phyloP scores from a whole-genome alignment of 2,113 vertebrate species.

The Himantopus leucocephalus region DNA sequence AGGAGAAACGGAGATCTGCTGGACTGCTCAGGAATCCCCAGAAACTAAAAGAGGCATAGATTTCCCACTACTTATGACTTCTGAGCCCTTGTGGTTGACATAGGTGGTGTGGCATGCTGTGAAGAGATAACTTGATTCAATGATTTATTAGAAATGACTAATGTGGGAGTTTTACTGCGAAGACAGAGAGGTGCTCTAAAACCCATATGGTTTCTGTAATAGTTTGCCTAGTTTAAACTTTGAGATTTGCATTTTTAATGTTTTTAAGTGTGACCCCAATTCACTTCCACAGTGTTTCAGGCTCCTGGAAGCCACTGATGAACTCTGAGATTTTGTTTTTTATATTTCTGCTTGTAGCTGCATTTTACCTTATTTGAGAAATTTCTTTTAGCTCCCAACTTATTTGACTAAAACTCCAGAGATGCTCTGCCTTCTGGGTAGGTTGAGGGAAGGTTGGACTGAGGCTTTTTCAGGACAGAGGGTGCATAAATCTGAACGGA shows the following conservation, averaged over 20 bases:
- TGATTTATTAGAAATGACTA: neutral
- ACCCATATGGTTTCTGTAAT: neutral
- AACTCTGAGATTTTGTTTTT: neutral
- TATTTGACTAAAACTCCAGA: conserved; percentile 1
- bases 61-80: neutral
- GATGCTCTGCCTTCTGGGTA: conserved; percentile 34
- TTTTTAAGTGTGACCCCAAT: neutral
- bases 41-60: neutral
- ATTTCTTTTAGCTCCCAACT: neutral
- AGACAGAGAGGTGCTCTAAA: neutral
- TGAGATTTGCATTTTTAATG: neutral
- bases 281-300: neutral
- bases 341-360: neutral
- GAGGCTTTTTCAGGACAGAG: conserved; percentile 27
- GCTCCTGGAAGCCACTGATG: neutral
- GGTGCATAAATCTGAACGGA: conserved; percentile 10
- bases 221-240: neutral
- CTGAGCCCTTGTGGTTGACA: neutral
- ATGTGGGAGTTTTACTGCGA: neutral
- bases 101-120: neutral
- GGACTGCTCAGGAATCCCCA: neutral
- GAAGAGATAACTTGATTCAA: neutral
- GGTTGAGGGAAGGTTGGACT: conserved; percentile 28
- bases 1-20: neutral
- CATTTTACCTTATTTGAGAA: neutral